Evolutionary conservation across 2,797 vertebrate genomes (phyloP), one percentile per base, ranked within the genome.

Genomic region (Pipistrellus nathusii): DNA sequence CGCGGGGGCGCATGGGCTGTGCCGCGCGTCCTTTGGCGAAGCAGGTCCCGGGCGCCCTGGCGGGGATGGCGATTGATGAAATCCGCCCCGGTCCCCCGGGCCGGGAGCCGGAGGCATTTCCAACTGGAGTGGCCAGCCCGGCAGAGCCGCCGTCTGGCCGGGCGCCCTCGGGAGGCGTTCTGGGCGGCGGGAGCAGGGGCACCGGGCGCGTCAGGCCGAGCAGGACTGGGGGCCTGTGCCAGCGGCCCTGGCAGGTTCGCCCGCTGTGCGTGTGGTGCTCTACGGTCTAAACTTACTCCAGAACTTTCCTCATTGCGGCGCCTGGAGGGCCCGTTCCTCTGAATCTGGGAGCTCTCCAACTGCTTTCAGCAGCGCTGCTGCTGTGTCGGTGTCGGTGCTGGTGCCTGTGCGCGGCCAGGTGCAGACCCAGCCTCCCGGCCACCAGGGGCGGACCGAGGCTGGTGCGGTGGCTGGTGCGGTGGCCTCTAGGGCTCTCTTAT

Each of bases 321-420:
- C 93, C 46, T 90, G 83, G 85, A 95, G 88, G 21, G 93, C 69
- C 88, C 94, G 93, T 95, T 90, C 89, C 87, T 66, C 73, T 2
- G 55, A 88, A 87, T 73, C 68, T 93, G 96, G 96, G 93, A 96
- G 97, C 97, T 97, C 96, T 96, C 96, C 96, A 96, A 95, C 96
- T 96, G 94, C 90, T 80, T 96, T 94, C 96, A 96, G 96, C 97
- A 93, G 93, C 83, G 62, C 87, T 0, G n/a, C 73, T 91, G 46
- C 11, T 85, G 96, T 89, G 18, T 87, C 0, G 6, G 38, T 41
- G 38, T 6, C 25, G 85, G 46, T 69, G 86, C 55, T 0, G 6
- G 38, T 41, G 38, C 38, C 25, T 82, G 46, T 69, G 86, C 55
- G 14, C 46, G 4, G 20, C 41, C 35, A 3, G 35, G 76, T 20